Evolutionary conservation across 2,113 vertebrate species (phyloP), one percentile per base, ranked within the genome.

Genomic region (Otocyon megalotis): DNA sequence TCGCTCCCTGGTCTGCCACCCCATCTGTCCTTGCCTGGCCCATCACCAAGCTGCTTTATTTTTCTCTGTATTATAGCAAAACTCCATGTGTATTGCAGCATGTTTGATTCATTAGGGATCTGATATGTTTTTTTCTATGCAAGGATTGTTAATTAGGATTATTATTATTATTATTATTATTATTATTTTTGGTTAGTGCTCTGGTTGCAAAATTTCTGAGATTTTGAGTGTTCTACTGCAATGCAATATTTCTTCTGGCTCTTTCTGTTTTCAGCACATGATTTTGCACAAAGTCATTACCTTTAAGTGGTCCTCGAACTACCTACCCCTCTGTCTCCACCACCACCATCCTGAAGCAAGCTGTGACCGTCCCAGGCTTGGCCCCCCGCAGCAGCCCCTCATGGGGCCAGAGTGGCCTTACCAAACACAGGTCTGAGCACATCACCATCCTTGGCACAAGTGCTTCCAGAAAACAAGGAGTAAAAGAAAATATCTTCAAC

Each of bases 11-110:
- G 30, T 22, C 19, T 7, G 37, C 22, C 37, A 8, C 67, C 17
- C 32, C 8, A 2, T 1, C 9, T 48, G 0, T 50, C 80, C 72
- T 22, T 0, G 1, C 3, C 13, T 1, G 22, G 4, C n/a, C 8
- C 3, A 7, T 14, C 17, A 0, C 4, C 28, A 5, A 4, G 22
- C 7, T 8, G 71, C 35, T 14, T 12, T 1, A 0, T 7, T 48
- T 62, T 35, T 37, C 58, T 35, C 37, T 20, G 19, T 8, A 7
- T 22, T 14, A 50, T 9, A 15, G 58, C 20, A 7, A 26, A 30
- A 3, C 8, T 37, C 67, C 7, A 0, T 32, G 1, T 0, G 13
- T 1, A 4, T 5, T 2, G 0, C 10, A 37, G 60, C 3, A 0
- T 13, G 10, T 14, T 67, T 72, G 50, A 17, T 7, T 28, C 32